Conservation (phyloP, 2,888 invertebrate genomes). For the Bombylius major region DNA sequence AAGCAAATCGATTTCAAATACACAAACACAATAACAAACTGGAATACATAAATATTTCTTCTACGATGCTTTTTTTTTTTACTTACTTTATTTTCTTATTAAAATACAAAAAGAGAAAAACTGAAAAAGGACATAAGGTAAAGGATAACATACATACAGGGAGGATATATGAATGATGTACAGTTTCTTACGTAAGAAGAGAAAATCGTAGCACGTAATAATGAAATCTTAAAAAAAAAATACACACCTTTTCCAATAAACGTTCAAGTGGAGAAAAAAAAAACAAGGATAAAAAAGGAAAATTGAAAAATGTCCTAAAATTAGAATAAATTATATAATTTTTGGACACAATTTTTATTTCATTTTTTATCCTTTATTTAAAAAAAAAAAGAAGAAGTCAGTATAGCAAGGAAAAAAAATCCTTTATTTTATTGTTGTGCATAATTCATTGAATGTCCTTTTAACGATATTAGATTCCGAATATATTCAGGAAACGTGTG, state of each 20-base stretch:
- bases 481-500: not conserved
- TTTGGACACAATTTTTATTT: conserved; percentile 12
- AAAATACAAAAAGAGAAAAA: not conserved
- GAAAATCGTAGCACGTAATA: too few species aligned
- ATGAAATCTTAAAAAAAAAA: too few species aligned
- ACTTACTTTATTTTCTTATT: not conserved
- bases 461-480: not conserved
- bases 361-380: not conserved
- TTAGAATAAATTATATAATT: conserved; percentile 6
- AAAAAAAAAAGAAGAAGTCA: not conserved
- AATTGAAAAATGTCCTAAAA: too few species aligned
- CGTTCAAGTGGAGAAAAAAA: not conserved
- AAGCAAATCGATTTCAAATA: conserved; percentile 19
- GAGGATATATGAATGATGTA: too few species aligned
- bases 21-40: conserved; percentile 5
- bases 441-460: conserved; percentile 18
- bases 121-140: too few species aligned
- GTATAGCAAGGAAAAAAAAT: conserved; percentile 8
- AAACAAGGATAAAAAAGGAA: not conserved
- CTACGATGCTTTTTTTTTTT: conserved; percentile 1
- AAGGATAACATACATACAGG: too few species aligned
- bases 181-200: too few species aligned
- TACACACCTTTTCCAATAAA: too few species aligned
- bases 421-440: conserved; percentile 18
- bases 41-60: not conserved